Conservation (phyloP, 2,113 vertebrate species). For the Vulpes ferrilata region DNA sequence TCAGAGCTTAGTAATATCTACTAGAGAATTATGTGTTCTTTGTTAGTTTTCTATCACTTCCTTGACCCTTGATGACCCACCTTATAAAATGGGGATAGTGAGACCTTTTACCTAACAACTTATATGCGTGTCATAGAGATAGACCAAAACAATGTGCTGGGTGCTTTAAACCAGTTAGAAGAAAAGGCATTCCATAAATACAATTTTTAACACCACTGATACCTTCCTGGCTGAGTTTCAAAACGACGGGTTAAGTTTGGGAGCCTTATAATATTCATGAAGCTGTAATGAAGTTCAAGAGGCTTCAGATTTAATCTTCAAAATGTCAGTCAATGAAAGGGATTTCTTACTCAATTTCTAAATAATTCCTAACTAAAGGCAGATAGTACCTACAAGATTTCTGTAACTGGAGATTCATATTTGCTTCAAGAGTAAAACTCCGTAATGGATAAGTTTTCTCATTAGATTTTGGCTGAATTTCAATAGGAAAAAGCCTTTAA, state of each 20-base stretch:
- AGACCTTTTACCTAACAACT: background rate
- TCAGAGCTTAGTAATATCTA: background rate
- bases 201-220: background rate
- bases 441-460: background rate
- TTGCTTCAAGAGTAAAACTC: slow-evolving; percentile 15
- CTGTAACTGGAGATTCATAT: slow-evolving; percentile 39
- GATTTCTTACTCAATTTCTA: slow-evolving; percentile 70
- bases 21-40: background rate
- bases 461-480: slow-evolving; percentile 59
- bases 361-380: slow-evolving; percentile 73
- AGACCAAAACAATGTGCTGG: background rate
- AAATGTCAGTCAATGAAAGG: slow-evolving; percentile 78
- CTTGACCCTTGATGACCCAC: background rate
- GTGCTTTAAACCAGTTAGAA: background rate
- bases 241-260: slow-evolving; percentile 59
- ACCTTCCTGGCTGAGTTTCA: slow-evolving; percentile 55
- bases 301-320: slow-evolving; percentile 78
- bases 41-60: background rate
- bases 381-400: slow-evolving; percentile 60
- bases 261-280: slow-evolving; percentile 76
- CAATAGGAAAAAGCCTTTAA: slow-evolving; percentile 15
- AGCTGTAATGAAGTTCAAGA: slow-evolving; percentile 82
- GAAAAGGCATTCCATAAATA: slow-evolving; percentile 8
- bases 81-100: background rate
- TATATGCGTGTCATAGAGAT: background rate